These are phyloP conservation scores for Shinisaurus crocodilurus DNA, from an alignment of 2,113 vertebrate genomes.

Conservation along the genomic window DNA sequence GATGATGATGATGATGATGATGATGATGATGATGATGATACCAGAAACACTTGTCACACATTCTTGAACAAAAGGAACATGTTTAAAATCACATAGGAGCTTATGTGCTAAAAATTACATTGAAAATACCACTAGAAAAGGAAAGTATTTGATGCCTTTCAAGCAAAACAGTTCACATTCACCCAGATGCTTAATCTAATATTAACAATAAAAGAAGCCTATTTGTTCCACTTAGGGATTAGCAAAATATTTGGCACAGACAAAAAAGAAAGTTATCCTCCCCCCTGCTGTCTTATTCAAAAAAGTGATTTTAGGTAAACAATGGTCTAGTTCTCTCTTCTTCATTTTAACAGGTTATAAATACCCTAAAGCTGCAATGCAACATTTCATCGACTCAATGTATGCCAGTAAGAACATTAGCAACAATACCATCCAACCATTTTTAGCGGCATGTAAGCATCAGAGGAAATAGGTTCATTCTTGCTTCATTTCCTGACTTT, in stretches of 20 bases:
- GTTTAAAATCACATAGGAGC: constrained; percentile 50
- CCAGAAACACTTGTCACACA: constrained; percentile 30
- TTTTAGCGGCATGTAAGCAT: background rate
- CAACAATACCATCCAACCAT: background rate
- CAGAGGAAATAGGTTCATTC: too few species aligned
- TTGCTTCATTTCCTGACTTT: background rate
- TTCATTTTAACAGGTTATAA: background rate
- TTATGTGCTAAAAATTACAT: background rate
- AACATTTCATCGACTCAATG: background rate
- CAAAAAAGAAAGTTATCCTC: background rate
- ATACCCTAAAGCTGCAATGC: background rate
- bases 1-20: background rate
- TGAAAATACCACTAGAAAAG: constrained; percentile 31
- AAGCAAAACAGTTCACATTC: constrained; percentile 18
- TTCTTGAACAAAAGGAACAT: constrained; percentile 47
- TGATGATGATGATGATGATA: constrained; percentile 4
- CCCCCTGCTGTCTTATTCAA: fast-evolving
- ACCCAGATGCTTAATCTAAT: background rate
- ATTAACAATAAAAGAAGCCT: background rate
- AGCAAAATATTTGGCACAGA: background rate
- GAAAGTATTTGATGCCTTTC: background rate
- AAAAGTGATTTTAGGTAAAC: background rate
- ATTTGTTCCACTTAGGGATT: background rate
- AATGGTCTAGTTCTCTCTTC: background rate
- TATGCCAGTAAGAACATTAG: background rate